Evolutionary conservation across 2,797 vertebrate genomes (phyloP), one percentile per base, ranked within the genome.

Genomic region (Lithobates sylvaticus): DNA sequence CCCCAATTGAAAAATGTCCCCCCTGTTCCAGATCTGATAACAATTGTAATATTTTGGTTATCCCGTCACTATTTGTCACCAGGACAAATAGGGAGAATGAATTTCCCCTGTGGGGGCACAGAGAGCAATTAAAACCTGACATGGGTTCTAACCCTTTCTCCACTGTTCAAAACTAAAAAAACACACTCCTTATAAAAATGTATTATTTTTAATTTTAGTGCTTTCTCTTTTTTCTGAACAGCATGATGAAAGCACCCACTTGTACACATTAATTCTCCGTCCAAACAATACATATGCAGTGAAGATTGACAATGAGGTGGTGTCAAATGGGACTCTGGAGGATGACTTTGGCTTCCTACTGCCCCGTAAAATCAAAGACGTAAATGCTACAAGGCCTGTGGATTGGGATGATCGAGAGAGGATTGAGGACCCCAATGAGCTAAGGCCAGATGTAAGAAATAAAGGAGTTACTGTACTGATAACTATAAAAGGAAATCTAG

Each of bases 231-330:
- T 74, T 27, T 81, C 78, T 70, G 72, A 83, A n/a, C 89, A 97
- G 96, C 95, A 96, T 86, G 96, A 97, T 86, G 96, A 97, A 88
- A 95, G 95, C 90, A 94, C 88, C 78, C 95, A 97, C 89, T 91
- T 97, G 85, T 97, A 96, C 89, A 97, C 96, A 4, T 91, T 97
- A 87, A 90, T 97, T 0, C 91, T 97, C 90, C 92, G 91, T 88
- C 93, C 95, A 1, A 96, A 96, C 91, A 96, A 95, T 92, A 97
- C 96, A 3, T 97, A 97, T 12, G 95, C 95, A 87, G 95, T 97
- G 64, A 97, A 97, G 92, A 97, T 97, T 4, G 95, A 97, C 91
- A 97, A 97, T 81, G 94, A 96, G 88, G 95, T 96, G 87, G 95
- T 96, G 0, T 95, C 95, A 88, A 94, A 94, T 2, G 95, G 95